These are phyloP conservation scores for Hemichromis elongatus DNA, from an alignment of 2,113 vertebrate species.

Conservation along the genomic window DNA sequence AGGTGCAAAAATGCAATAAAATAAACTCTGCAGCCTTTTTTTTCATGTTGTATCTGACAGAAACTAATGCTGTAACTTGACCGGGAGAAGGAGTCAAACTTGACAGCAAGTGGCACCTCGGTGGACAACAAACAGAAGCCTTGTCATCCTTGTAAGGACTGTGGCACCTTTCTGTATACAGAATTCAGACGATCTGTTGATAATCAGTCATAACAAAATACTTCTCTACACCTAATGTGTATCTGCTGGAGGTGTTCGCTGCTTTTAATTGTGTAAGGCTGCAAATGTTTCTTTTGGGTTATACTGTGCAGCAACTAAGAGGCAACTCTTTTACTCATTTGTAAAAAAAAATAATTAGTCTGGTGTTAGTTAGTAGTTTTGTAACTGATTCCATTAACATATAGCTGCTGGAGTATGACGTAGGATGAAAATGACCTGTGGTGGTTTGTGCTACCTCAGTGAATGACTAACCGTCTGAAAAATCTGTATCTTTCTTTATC, in stretches of 20 bases:
- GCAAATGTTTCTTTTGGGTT: background rate
- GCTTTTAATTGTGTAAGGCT: background rate
- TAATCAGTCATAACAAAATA: slow-evolving; percentile 21
- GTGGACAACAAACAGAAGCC: background rate
- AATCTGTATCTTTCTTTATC: background rate
- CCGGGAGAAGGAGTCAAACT: background rate
- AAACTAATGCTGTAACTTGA: background rate
- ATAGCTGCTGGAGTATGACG: background rate
- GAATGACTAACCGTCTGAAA: slow-evolving; percentile 1
- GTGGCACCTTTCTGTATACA: slow-evolving; percentile 1
- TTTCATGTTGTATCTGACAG: background rate
- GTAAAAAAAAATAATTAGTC: background rate
- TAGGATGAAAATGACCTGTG: background rate
- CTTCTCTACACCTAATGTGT: background rate
- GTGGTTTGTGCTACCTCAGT: slow-evolving; percentile 2
- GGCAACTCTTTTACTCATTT: background rate
- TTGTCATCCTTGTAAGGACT: background rate
- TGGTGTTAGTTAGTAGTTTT: background rate
- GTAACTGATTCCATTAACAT: background rate
- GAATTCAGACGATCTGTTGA: slow-evolving; percentile 13
- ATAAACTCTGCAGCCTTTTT: background rate
- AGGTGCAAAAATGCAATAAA: background rate
- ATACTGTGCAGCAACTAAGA: background rate
- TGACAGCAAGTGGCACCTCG: background rate
- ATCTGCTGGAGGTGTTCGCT: background rate